Percentiles rank a stretch among this genome's conserved stretches.
Evolutionary conservation across 1,140 invertebrate species (phyloP).

Genomic region (Anoplolepis gracilipes): DNA sequence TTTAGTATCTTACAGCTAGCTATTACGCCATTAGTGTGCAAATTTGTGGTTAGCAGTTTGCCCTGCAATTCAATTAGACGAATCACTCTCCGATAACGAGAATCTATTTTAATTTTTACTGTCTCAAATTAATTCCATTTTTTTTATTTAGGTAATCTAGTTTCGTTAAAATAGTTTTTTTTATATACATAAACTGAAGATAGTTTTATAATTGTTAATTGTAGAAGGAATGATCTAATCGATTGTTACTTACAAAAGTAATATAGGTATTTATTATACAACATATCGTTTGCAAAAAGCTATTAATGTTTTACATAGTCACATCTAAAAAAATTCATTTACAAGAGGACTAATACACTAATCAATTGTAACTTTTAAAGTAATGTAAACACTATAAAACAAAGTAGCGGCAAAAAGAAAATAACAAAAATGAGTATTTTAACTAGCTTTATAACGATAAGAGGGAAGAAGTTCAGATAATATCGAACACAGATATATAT

Average conservation of each 20-base stretch:
- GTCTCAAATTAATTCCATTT: slow-evolving; percentile 11
- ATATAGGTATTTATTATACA: not conserved
- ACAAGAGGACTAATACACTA: not conserved
- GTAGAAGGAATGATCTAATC: not conserved
- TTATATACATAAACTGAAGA: not conserved
- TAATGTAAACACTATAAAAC: not conserved
- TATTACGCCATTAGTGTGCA: slow-evolving; percentile 52
- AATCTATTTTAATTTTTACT: slow-evolving; percentile 11
- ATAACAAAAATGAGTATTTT: not conserved
- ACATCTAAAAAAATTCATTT: no score
- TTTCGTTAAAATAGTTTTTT: not conserved
- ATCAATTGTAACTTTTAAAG: not conserved
- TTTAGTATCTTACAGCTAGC: not conserved
- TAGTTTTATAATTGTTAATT: not conserved
- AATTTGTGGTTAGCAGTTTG: slow-evolving; percentile 33
- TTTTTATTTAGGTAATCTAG: not conserved
- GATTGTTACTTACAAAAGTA: not conserved
- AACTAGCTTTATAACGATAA: not conserved
- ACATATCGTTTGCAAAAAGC: not conserved
- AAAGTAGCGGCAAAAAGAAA: not conserved
- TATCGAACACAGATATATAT: not conserved
- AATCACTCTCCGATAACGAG: slow-evolving; percentile 34
- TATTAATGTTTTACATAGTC: not conserved
- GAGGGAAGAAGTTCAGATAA: not conserved
- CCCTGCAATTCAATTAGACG: slow-evolving; percentile 30